phyloP scores from a whole-genome alignment of 2,888 invertebrate species.

The Drosophila ezoana region DNA sequence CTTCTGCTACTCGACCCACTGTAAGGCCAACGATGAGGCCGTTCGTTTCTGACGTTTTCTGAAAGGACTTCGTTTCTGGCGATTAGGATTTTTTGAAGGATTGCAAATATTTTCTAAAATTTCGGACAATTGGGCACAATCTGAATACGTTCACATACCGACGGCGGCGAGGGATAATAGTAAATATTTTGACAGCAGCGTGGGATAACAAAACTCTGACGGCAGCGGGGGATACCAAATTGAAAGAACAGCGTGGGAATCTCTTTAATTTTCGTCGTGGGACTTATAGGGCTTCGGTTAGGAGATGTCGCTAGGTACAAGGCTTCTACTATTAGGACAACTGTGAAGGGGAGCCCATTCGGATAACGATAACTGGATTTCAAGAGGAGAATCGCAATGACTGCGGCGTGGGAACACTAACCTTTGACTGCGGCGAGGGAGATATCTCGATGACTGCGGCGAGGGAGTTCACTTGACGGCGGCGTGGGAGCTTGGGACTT shows the following conservation, averaged over 20 bases:
- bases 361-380: not conserved
- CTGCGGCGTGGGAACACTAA: not conserved
- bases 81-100: slow-evolving; percentile 39
- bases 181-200: slow-evolving; percentile 57
- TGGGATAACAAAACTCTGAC: slow-evolving; percentile 56
- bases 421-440: too few species aligned
- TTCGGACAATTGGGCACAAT: slow-evolving; percentile 28
- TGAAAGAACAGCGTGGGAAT: slow-evolving; percentile 48
- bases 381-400: not conserved
- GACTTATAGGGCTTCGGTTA: slow-evolving; percentile 72
- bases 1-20: slow-evolving; percentile 30
- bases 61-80: slow-evolving; percentile 25
- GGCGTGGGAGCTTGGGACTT: slow-evolving; percentile 56
- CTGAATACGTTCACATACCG: slow-evolving; percentile 8
- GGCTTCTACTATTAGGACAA: slow-evolving; percentile 5
- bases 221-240: slow-evolving; percentile 57
- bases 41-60: slow-evolving; percentile 37
- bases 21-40: slow-evolving; percentile 19
- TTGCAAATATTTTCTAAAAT: slow-evolving; percentile 13
- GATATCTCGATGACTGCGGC: slow-evolving; percentile 13
- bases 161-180: slow-evolving; percentile 40
- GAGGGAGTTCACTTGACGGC: slow-evolving; percentile 49
- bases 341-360: not conserved
- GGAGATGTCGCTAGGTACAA: slow-evolving; percentile 69
- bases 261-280: slow-evolving; percentile 53